Evolutionary conservation across 1,140 invertebrate genomes (phyloP).

Genomic region (Zaprionus capensis): DNA sequence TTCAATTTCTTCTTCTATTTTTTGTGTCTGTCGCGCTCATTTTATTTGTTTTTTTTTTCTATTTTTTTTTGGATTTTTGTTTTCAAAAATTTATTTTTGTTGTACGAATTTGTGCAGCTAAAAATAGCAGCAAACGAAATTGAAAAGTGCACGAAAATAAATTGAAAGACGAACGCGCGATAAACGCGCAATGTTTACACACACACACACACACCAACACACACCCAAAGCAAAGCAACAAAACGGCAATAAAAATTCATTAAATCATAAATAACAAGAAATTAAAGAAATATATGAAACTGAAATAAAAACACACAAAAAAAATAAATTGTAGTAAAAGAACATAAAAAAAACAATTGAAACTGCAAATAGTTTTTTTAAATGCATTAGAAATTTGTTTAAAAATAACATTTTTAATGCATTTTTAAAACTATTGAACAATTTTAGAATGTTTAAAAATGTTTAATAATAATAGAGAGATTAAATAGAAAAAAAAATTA

Average conservation of each 20-base stretch:
- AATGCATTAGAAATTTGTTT: not conserved
- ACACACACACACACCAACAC: not conserved
- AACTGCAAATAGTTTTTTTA: not conserved
- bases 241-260: constrained; percentile 20
- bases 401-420: too few relatives aligned
- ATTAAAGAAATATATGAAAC: not conserved
- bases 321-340: constrained; percentile 6
- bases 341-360: not conserved
- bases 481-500: too few relatives aligned
- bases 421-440: too few relatives aligned
- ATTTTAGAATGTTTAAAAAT: too few relatives aligned
- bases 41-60: constrained; percentile 9
- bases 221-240: constrained; percentile 1
- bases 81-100: constrained; percentile 23
- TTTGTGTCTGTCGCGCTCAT: constrained; percentile 10
- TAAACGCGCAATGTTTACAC: constrained; percentile 20
- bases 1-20: constrained; percentile 14
- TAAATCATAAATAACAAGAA: constrained; percentile 14
- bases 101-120: constrained; percentile 18
- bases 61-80: constrained; percentile 8
- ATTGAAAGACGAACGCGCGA: constrained; percentile 14
- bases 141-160: constrained; percentile 47
- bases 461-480: too few relatives aligned
- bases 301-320: not conserved
- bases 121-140: constrained; percentile 49